These are phyloP conservation scores for Leiothrix lutea DNA, from an alignment of 2,113 vertebrate genomes.

Conservation along the genomic window DNA sequence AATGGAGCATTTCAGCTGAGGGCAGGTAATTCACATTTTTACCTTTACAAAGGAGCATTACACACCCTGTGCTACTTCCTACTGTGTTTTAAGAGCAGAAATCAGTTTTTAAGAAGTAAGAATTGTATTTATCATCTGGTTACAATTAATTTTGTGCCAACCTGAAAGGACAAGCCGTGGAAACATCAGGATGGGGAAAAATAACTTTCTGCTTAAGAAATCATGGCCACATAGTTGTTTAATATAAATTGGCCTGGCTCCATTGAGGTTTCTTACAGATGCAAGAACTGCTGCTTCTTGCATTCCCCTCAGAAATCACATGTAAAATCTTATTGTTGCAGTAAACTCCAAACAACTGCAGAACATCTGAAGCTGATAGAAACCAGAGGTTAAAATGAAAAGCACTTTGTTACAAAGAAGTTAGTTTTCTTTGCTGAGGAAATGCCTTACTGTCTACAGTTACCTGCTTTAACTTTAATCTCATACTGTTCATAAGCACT, in stretches of 20 bases:
- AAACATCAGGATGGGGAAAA: not conserved
- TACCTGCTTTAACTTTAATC: not conserved
- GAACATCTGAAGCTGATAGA: not conserved
- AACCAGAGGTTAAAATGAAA: not conserved
- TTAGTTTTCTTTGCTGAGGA: not conserved
- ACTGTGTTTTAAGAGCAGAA: not conserved
- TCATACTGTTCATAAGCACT: not conserved
- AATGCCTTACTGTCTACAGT: not conserved
- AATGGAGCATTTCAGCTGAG: not conserved
- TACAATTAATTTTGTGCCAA: not conserved
- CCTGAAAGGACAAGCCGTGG: not conserved
- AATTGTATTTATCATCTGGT: slow-evolving; percentile 1
- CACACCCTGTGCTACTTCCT: not conserved
- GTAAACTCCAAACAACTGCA: not conserved
- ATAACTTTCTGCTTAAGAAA: not conserved
- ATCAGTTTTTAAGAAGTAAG: not conserved
- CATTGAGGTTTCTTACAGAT: not conserved
- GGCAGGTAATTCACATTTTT: not conserved
- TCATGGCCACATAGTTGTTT: not conserved
- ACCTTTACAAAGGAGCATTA: not conserved
- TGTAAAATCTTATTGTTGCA: not conserved
- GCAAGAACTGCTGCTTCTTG: not conserved
- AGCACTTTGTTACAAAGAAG: not conserved
- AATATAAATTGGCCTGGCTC: not conserved
- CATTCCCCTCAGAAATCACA: not conserved